Evolutionary conservation across 2,797 vertebrate genomes (phyloP), one percentile per base, ranked within the genome.

Genomic region (Thripadectes ignobilis): DNA sequence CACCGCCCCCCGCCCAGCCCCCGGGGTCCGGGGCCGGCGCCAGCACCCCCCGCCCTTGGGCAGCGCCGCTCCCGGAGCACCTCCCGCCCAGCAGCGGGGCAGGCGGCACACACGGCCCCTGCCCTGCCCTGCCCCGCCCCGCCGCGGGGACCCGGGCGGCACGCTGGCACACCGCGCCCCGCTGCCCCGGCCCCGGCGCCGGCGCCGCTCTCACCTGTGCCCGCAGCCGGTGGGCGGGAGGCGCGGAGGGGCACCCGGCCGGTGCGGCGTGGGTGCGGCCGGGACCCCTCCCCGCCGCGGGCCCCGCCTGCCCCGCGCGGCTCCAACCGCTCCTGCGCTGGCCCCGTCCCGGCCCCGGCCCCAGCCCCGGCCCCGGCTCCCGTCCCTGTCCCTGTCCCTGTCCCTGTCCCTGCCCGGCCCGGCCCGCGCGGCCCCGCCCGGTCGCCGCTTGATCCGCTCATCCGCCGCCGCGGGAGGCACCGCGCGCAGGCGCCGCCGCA

Each of bases 361-460:
- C 16, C 41, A 2, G 41, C 41, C 7, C 43, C 43, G 2, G 43
- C 8, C 43, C 43, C 43, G 9, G 43, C 18, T 19, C 43, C 43
- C 8, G 43, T 43, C 17, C 41, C 41, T 38, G 36, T 36, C 36
- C n/a, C n/a, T n/a, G n/a, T n/a, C n/a, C n/a, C 36, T 36, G 18
- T 19, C 43, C 43, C 43, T 43, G 43, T 15, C 43, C 41, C 39
- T 12, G 39, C 39, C 41, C 41, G 41, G 41, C 41, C 41, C 39
- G 39, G 41, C 41, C 41, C 41, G 41, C 41, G 41, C 41, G 41
- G 41, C 41, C 43, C 43, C 61, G 29, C 49, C 17, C 62, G 30
- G 86, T 76, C 93, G 93, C 90, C 32, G 48, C 54, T 51, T 87
- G 86, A 87, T 92, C 54, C 21, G 26, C 90, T 94, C 93, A 94